A percentile compares a stretch with the other conserved stretches of the same genome.
Evolutionary conservation across 2,113 vertebrate species (phyloP).

Genomic region (Callopanchax toddi): DNA sequence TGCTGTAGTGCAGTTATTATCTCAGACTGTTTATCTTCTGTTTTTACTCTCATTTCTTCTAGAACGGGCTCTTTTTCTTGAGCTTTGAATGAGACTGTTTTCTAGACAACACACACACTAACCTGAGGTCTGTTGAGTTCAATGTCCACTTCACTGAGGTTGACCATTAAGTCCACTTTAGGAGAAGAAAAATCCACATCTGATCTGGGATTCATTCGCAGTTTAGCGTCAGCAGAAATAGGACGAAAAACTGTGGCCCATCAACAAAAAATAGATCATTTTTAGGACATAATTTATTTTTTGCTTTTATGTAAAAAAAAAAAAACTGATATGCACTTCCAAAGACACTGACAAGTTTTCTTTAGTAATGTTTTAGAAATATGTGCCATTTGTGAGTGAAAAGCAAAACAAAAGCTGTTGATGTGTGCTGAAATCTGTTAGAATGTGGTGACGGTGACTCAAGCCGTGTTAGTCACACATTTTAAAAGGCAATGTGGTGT

Average conservation of each 20-base stretch:
- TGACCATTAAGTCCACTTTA: conserved; percentile 91
- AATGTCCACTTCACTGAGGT: conserved; percentile 89
- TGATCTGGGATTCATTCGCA: conserved; percentile 95
- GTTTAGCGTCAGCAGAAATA: conserved; percentile 92
- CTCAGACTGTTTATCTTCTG: background rate
- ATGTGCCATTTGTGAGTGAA: background rate
- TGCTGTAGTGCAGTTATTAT: conserved; percentile 3
- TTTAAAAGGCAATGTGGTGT: background rate
- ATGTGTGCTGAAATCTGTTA: conserved; percentile 13
- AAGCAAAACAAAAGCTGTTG: conserved; percentile 16
- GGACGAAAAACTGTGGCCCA: conserved; percentile 88
- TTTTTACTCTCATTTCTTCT: background rate
- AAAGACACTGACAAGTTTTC: too few species aligned
- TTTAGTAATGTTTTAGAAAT: background rate
- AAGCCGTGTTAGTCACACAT: conserved; percentile 7
- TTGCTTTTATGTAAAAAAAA: too few species aligned
- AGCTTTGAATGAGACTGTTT: background rate
- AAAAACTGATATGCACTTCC: too few species aligned
- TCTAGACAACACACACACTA: conserved; percentile 22
- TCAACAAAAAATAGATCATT: conserved; percentile 8
- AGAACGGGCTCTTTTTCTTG: background rate
- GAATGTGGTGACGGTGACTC: conserved; percentile 1
- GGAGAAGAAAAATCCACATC: conserved; percentile 93
- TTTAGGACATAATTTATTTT: too few species aligned
- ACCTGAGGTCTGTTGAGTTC: conserved; percentile 96